Conservation (phyloP, 2,797 vertebrate species). For the Phrynocephalus vlangalii region DNA sequence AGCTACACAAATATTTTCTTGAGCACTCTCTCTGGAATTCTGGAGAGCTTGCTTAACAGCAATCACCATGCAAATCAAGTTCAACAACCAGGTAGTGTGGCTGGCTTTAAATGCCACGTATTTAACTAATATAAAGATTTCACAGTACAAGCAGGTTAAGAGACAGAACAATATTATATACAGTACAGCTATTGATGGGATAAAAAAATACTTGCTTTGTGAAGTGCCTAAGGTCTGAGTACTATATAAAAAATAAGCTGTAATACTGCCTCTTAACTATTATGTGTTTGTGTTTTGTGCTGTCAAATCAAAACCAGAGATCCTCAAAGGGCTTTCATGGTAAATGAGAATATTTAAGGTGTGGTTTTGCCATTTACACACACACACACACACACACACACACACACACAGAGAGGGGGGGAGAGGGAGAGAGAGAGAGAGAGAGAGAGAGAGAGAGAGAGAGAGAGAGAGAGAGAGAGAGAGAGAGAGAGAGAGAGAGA, state of each 20-base stretch:
- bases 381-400: too few species aligned
- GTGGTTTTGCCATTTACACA: too few species aligned
- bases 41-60: neutral
- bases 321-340: neutral
- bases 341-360: neutral
- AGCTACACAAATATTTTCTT: neutral
- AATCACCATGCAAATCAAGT: neutral
- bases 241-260: neutral
- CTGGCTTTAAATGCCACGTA: neutral
- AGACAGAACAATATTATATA: too few species aligned
- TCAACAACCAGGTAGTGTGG: neutral
- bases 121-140: neutral
- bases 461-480: too few species aligned
- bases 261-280: too few species aligned
- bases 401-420: rapidly evolving
- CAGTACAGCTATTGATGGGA: neutral
- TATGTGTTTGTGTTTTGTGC: too few species aligned
- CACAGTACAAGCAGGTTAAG: neutral
- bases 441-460: too few species aligned
- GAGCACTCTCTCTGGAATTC: neutral
- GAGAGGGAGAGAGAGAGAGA: too few species aligned
- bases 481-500: too few species aligned
- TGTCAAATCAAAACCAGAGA: too few species aligned
- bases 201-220: neutral
- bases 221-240: too few species aligned